A percentile compares a stretch with the other conserved stretches of the same genome.
phyloP scores from a whole-genome alignment of 2,888 invertebrate species.

The Baronia brevicornis region DNA sequence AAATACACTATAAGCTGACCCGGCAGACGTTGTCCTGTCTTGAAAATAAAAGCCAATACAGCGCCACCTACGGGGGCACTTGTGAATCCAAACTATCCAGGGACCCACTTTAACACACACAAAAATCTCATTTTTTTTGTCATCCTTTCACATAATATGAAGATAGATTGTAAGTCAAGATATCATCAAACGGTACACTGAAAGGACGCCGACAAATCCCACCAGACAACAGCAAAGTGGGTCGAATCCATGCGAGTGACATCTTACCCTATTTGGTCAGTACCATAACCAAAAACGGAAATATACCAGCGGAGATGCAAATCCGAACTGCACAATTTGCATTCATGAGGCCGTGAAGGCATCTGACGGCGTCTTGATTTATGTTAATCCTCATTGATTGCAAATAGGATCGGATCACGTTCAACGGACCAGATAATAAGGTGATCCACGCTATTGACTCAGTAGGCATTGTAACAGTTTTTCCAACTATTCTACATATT shows the following conservation, averaged over 20 bases:
- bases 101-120: no score
- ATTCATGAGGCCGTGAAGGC: conserved; percentile 35
- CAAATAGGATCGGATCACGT: conserved; percentile 56
- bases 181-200: conserved; percentile 10
- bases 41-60: no score
- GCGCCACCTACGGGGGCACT: no score
- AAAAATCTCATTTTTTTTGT: no score
- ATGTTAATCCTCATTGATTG: conserved; percentile 68
- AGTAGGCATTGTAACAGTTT: conserved; percentile 11
- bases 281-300: conserved; percentile 24
- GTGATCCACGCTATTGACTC: conserved; percentile 30
- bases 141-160: no score
- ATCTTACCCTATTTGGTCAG: no score
- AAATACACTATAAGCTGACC: no score
- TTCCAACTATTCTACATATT: background rate
- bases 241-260: conserved; percentile 10
- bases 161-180: no score
- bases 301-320: conserved; percentile 25
- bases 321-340: conserved; percentile 38
- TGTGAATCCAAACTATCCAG: no score
- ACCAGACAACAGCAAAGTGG: conserved; percentile 15
- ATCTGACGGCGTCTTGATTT: conserved; percentile 44
- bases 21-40: no score
- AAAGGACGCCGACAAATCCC: conserved; percentile 12
- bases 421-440: conserved; percentile 40